Conservation (phyloP, 2,113 vertebrate species). For the Chunga burmeisteri region DNA sequence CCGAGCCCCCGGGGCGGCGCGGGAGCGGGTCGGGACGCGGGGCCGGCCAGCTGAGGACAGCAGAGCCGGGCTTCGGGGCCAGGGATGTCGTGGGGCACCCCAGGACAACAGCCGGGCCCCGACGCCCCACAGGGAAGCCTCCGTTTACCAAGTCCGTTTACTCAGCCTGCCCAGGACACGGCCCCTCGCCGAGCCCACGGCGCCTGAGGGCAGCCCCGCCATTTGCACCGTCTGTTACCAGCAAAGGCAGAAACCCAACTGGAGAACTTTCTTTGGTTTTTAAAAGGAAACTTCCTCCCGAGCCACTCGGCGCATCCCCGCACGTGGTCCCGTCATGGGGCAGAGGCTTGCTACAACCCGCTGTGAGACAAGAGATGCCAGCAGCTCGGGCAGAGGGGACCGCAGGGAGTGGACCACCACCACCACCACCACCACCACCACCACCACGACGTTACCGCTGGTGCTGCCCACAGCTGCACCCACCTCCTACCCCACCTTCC, state of each 20-base stretch:
- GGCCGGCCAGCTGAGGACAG: background rate
- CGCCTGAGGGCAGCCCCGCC: background rate
- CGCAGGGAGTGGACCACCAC: background rate
- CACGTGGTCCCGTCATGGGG: accelerated
- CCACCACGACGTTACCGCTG: too few relatives aligned
- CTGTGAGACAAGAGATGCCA: accelerated
- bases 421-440: accelerated
- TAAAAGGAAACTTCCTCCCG: background rate
- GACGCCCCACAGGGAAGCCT: background rate
- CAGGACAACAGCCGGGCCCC: background rate
- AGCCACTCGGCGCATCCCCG: too few relatives aligned
- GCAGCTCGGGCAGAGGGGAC: background rate
- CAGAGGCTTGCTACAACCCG: accelerated
- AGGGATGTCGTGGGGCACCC: accelerated
- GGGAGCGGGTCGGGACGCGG: too few relatives aligned
- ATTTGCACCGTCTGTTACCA: background rate
- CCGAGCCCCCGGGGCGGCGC: too few relatives aligned
- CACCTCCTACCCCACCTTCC: accelerated
- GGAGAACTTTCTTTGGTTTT: background rate
- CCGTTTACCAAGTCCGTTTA: background rate
- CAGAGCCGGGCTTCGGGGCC: accelerated
- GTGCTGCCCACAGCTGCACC: background rate
- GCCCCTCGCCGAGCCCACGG: accelerated
- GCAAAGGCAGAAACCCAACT: background rate
- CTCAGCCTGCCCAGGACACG: background rate